These are phyloP conservation scores for Cerastis rubricosa DNA, from an alignment of 2,888 invertebrate genomes.

Conservation along the genomic window DNA sequence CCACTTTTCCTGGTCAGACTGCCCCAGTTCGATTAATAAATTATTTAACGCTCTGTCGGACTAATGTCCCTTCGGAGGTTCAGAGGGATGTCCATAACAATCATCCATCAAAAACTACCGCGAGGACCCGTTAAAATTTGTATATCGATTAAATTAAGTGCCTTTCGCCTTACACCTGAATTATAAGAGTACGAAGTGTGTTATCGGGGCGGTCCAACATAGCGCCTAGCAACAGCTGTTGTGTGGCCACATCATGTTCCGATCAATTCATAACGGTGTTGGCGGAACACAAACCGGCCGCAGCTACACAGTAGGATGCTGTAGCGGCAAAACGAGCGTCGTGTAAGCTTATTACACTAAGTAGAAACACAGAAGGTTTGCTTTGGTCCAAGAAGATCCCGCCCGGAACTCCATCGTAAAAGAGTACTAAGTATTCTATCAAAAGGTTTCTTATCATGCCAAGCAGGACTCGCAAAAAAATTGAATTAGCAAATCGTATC, in stretches of 20 bases:
- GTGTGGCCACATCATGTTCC: slow-evolving; percentile 8
- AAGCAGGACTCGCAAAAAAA: not conserved
- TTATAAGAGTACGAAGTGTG: slow-evolving; percentile 13
- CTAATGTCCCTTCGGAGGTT: not conserved
- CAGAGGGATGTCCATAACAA: not conserved
- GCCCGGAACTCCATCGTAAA: not conserved
- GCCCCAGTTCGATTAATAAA: not conserved
- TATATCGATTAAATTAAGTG: slow-evolving; percentile 17
- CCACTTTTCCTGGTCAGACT: not conserved
- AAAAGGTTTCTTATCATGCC: not conserved
- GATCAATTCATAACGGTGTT: slow-evolving; percentile 43
- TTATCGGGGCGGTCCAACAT: not conserved
- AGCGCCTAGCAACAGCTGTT: slow-evolving; percentile 19
- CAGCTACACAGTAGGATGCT: slow-evolving; percentile 16
- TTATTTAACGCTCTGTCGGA: not conserved
- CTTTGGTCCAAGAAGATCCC: not conserved
- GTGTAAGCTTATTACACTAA: not conserved
- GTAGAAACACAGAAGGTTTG: slow-evolving; percentile 25
- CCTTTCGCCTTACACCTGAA: not conserved
- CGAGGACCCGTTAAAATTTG: not conserved
- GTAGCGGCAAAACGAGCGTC: slow-evolving; percentile 22
- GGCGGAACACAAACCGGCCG: slow-evolving; percentile 19
- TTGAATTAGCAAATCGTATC: not conserved
- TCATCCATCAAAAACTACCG: not conserved
- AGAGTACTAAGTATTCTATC: not conserved